Conservation (phyloP, 2,113 vertebrate genomes). For the Mastomys natalensis region DNA sequence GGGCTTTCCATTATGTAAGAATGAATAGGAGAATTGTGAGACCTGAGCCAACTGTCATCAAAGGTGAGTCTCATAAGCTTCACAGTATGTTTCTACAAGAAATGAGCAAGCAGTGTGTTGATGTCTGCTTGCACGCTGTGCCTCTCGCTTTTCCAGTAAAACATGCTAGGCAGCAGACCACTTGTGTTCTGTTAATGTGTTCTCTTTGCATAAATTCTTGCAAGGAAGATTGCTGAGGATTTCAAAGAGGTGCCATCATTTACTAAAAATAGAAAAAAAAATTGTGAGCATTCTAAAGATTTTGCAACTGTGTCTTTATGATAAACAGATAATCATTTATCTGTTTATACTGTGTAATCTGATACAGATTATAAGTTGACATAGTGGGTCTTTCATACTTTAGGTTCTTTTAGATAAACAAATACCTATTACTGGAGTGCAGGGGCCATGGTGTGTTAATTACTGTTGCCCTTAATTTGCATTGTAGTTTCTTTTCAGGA, state of each 20-base stretch:
- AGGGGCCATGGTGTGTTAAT: too few relatives aligned
- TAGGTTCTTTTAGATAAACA: conserved; percentile 12
- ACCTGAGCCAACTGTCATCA: not conserved
- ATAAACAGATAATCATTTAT: not conserved
- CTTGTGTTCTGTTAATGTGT: not conserved
- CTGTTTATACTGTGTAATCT: too few relatives aligned
- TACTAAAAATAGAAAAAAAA: not conserved
- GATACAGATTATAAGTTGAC: not conserved
- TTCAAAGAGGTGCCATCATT: not conserved
- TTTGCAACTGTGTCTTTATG: not conserved
- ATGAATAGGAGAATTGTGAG: not conserved
- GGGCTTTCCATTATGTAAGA: not conserved
- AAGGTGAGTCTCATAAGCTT: not conserved
- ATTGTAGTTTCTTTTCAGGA: not conserved
- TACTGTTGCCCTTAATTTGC: not conserved
- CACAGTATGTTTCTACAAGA: not conserved
- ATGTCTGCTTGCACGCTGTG: not conserved
- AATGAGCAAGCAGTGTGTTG: not conserved
- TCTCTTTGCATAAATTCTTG: conserved; percentile 13
- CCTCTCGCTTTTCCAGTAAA: not conserved
- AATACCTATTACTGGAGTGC: not conserved
- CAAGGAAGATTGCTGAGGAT: not conserved
- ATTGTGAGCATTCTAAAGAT: not conserved
- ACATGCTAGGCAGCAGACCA: not conserved
- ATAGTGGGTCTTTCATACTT: not conserved